Conservation (phyloP, 2,113 vertebrate species). For the Smithornis capensis region DNA sequence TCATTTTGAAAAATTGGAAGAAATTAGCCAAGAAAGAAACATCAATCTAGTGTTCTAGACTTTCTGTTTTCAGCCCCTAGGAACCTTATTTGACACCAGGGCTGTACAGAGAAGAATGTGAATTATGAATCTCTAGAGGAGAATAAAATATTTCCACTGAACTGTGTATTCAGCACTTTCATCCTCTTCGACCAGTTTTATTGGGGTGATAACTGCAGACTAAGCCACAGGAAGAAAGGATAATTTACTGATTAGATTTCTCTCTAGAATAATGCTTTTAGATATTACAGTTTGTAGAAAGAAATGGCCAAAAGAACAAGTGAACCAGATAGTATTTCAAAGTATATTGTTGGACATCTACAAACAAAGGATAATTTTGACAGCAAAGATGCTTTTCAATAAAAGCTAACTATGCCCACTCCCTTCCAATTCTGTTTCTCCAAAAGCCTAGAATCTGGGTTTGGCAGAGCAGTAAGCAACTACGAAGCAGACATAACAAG, state of each 20-base stretch:
- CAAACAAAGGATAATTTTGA: not conserved
- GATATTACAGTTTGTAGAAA: not conserved
- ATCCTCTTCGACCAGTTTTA: not conserved
- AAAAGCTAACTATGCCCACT: not conserved
- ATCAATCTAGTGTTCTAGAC: not conserved
- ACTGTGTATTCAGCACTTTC: slow-evolving; percentile 7
- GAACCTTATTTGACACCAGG: not conserved
- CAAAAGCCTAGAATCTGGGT: not conserved
- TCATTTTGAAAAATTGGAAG: not conserved
- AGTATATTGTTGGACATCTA: not conserved
- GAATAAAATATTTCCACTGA: slow-evolving; percentile 24
- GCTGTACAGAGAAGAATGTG: not conserved
- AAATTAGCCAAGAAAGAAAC: not conserved
- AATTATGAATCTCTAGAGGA: slow-evolving; percentile 6
- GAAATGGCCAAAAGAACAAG: not conserved
- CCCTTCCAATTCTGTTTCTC: not conserved
- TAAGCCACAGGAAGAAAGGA: not conserved
- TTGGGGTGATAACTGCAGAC: not conserved
- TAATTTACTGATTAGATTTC: slow-evolving; percentile 5
- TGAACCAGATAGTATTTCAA: not conserved
- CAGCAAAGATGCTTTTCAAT: not conserved
- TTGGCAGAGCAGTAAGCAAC: not conserved
- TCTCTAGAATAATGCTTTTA: not conserved
- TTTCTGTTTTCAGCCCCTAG: not conserved
- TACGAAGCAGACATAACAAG: not conserved